phyloP scores from a whole-genome alignment of 2,888 invertebrate genomes.

The Amphipoea lucens region DNA sequence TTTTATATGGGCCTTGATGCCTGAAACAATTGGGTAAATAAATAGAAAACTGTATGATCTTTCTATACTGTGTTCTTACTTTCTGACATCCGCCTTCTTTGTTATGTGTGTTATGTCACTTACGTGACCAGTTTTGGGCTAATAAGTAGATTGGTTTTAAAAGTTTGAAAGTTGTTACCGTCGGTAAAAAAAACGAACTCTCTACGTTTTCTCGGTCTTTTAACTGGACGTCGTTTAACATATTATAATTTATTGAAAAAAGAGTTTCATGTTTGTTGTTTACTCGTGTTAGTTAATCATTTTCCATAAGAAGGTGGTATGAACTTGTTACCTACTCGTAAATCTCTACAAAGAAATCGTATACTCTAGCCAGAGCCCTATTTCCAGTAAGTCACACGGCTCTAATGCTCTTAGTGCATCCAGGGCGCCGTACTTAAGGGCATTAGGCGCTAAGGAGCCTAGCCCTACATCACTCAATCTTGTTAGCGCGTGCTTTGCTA shows the following conservation, averaged over 20 bases:
- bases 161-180: not conserved
- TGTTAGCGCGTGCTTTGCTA: conserved; percentile 77
- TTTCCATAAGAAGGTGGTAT: not conserved
- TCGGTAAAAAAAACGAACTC: not conserved
- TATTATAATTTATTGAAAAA: not conserved
- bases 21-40: no score
- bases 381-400: conserved; percentile 75
- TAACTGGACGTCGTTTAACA: not conserved
- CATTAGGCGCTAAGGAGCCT: conserved; percentile 86
- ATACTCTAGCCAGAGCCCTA: conserved; percentile 67
- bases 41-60: not conserved
- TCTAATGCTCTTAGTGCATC: conserved; percentile 85
- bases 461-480: conserved; percentile 83
- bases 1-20: no score
- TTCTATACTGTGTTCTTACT: not conserved
- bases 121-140: not conserved
- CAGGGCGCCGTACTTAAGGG: conserved; percentile 85
- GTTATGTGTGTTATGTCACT: not conserved
- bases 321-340: conserved; percentile 5
- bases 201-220: not conserved
- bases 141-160: not conserved
- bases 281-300: not conserved
- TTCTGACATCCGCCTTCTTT: conserved; percentile 1
- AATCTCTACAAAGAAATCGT: conserved; percentile 48
- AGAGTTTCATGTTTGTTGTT: no score